A percentile compares a stretch with the other conserved stretches of the same genome.
Conservation (phyloP, 2,888 invertebrate species). For the Desoria tigrina region DNA sequence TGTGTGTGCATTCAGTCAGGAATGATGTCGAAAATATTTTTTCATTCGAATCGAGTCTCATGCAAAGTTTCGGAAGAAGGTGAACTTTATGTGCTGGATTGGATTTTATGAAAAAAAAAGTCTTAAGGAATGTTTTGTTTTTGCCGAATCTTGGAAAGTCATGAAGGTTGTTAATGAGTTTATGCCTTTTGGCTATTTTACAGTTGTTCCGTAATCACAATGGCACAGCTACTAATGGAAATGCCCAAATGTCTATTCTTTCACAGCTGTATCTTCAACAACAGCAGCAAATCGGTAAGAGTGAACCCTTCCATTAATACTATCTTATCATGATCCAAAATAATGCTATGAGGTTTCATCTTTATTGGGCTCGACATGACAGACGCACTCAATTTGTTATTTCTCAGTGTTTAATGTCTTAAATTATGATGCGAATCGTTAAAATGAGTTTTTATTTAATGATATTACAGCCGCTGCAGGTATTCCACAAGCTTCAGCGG, state of each 20-base stretch:
- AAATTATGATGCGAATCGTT: no score
- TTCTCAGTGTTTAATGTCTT: no score
- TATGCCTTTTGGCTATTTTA: constrained; percentile 57
- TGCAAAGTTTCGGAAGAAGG: no score
- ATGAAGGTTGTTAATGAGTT: neutral
- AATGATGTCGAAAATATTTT: no score
- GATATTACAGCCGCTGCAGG: constrained; percentile 47
- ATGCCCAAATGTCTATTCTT: constrained; percentile 57
- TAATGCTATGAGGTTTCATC: neutral
- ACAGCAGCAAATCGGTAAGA: constrained; percentile 66
- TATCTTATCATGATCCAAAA: neutral
- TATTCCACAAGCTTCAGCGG: constrained; percentile 55
- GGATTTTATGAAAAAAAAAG: no score
- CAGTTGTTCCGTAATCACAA: constrained; percentile 89
- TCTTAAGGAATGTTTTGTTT: no score
- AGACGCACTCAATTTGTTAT: no score
- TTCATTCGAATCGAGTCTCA: no score
- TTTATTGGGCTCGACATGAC: neutral
- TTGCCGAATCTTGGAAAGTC: no score
- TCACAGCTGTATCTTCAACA: constrained; percentile 78
- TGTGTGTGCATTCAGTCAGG: no score
- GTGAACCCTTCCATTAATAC: no score
- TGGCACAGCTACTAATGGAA: constrained; percentile 58
- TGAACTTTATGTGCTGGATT: no score
- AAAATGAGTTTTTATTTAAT: constrained; percentile 17